Evolutionary conservation across 2,888 invertebrate species (phyloP), one percentile per base, ranked within the genome.

Genomic region (Cataglyphis altisquamis): DNA sequence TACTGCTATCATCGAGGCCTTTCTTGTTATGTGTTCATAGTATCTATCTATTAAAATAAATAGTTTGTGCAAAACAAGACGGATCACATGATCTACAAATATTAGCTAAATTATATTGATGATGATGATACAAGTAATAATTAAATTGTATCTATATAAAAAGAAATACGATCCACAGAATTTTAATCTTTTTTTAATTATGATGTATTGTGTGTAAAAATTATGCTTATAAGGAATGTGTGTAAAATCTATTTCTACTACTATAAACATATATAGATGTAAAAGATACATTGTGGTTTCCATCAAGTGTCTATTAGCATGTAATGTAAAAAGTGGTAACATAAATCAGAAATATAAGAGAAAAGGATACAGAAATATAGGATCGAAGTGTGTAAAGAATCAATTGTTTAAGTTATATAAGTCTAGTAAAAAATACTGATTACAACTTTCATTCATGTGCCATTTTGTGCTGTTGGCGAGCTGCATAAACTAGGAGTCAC

Each of bases 401-500:
- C 3, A 67, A 70, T 82, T 77, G 25, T 73, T 87, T 36, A 78
- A 62, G 68, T 52, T 52, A 72, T 75, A 83, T 83, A 87, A 78
- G 68, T 82, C 89, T 90, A 90, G 55, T 86, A 89, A 87, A 52
- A 52, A 92, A 91, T 90, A 90, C 89, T 88, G 88, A 81, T 90
- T 87, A 86, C 74, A 90, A 88, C 84, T 90, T 90, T 91, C 87
- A 87, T 88, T 72, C 62, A 63, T 63, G 84, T 68, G 86, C 86
- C 75, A 64, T 75, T 84, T 90, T 89, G 87, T 86, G 86, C 87
- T 87, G 82, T 85, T 57, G 90, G 84, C 88, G 83, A 86, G 78
- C 80, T 89, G 86, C 81, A 68, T 41, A 86, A 80, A 88, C 57
- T 82, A 89, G 77, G 86, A 86, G 83, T 87, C 84, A 87, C 84